These are phyloP conservation scores for Lydus trimaculatus DNA, from an alignment of 2,888 invertebrate species.

Conservation along the genomic window DNA sequence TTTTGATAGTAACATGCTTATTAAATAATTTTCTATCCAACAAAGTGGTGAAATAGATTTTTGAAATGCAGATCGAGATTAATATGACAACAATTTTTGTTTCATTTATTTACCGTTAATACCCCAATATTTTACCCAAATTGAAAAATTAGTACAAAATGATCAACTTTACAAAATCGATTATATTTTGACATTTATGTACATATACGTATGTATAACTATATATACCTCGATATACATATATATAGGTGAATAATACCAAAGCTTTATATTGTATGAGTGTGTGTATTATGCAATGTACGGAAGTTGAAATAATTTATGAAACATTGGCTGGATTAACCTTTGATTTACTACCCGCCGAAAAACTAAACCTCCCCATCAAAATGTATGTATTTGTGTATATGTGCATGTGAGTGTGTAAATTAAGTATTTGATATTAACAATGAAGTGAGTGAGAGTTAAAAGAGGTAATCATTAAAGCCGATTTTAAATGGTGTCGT, in stretches of 20 bases:
- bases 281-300: neutral
- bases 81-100: no score
- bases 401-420: neutral
- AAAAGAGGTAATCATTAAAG: constrained; percentile 40
- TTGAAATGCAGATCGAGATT: no score
- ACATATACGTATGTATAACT: no score
- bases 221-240: no score
- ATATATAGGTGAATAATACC: neutral
- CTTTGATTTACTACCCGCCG: constrained; percentile 28
- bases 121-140: no score
- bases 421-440: constrained; percentile 6
- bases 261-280: neutral
- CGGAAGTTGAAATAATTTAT: constrained; percentile 33
- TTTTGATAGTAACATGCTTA: no score
- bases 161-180: no score
- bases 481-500: constrained; percentile 40
- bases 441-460: constrained; percentile 8
- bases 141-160: no score
- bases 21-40: no score
- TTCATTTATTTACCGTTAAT: no score
- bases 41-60: no score
- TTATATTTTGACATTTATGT: no score
- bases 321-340: constrained; percentile 36
- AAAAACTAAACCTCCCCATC: neutral
- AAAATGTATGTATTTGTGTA: constrained; percentile 13